Base-by-base conservation (phyloP, 2,888 invertebrate species). In the Erebia ligea region DNA sequence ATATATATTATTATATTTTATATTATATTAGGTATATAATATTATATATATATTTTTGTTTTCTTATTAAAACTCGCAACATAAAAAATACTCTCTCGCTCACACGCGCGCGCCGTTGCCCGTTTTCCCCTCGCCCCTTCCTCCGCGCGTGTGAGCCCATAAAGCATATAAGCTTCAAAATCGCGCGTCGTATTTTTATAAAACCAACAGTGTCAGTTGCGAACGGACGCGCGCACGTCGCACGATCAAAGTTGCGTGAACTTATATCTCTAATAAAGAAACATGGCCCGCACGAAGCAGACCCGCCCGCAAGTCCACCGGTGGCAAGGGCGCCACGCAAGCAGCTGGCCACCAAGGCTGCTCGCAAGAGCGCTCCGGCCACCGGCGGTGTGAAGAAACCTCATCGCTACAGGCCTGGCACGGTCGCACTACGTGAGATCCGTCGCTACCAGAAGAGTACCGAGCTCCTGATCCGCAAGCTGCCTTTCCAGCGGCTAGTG, bases 401-500 rank as follows among this genome's bases (percentile, higher is more conserved):
- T 6, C 58, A 58, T n/a, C 25, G 58, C 15, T 58, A 61, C 42
- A 42, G 61, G 17, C 61, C 61, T 0, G 61, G 61, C 19, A 61
- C 61, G n/a, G 61, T 61, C 17, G 61, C 61, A 17, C 42, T 61
- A 11, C 61, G 61, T 17, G 61, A 61, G 42, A 61, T 61, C 61
- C 57, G 67, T 48, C 67, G 67, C 34, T 67, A 67, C 58, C 67
- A 67, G 67, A 67, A 67, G 67, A 66, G 67, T 48, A 67, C 67
- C 2, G 67, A 66, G 56, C 56, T 66, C 17, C 42, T 66, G 40
- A 66, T 66, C 54, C 34, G 66, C 19, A 67, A 58, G 67, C 48
- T 67, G 88, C 97, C 98, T 25, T 98, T 98, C 95, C 98, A 98
- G 87, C 96, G 97, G 82, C 92, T 98, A 81, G 66, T 66, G 65